Base-by-base conservation (phyloP, 1,140 invertebrate species). In the Patella vulgata region DNA sequence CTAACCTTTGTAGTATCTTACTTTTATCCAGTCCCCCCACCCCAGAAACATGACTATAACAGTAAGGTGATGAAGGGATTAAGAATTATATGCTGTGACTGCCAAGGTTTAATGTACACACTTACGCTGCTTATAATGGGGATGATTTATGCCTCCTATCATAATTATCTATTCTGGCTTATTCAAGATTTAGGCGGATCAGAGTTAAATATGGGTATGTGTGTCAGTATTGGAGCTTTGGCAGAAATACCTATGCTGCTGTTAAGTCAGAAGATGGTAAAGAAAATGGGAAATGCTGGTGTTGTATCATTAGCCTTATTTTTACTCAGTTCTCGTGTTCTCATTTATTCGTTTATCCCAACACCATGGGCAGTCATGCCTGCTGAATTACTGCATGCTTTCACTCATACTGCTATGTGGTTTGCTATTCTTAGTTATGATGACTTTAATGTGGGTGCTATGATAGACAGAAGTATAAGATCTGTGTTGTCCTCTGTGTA, bases 81-180 rank as follows among this genome's bases (percentile, higher is more conserved):
- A 39, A 62, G 50, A 19, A 46, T 74, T 5, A 66, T 75, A 4
- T 80, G 74, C 43, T 77, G 75, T 64, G 79, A 75, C 23, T 57
- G 69, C 17, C 69, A 72, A 43, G 70, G 70, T 28, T 63, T 79
- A 27, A 48, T 77, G n/a, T 78, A 75, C 39, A 66, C 69, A 6
- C 12, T 80, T 17, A 80, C 79, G 17, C 61, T 80, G 6, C 42
- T 82, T 2, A 51, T 82, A 8, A 68, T 78, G 23, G 81, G 81
- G 25, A 50, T 72, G 9, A 52, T 79, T 1, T 77, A 76, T 50
- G 70, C 78, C 14, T 64, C 71, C 8, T 73, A 76, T 51, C 68
- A 74, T 59, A 80, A 77, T 56, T 82, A 74, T 56, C 67, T 82
- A 31, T 82, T 82, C 53, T 82, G 81, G 81, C 27, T 70, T 31